Percentiles rank a stretch among this genome's conserved stretches.
phyloP scores from a whole-genome alignment of 2,888 invertebrate genomes.

The Pheosia tremula region DNA sequence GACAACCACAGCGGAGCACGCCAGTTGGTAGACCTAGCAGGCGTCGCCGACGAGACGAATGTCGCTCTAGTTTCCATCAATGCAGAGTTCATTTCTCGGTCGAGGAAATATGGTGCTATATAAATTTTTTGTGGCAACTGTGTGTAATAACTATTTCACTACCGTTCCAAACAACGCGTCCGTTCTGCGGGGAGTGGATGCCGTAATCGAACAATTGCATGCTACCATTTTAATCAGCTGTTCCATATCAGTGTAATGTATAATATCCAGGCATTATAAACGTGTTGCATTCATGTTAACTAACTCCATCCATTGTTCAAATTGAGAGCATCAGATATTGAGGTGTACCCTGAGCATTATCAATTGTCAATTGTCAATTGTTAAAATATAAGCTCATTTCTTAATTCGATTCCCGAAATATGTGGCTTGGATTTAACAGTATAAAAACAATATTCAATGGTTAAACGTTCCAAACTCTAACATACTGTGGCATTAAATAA shows the following conservation, averaged over 20 bases:
- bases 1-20: slow-evolving; percentile 66
- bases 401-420: no score
- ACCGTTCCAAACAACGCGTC: slow-evolving; percentile 69
- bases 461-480: no score
- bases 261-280: slow-evolving; percentile 9
- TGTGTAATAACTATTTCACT: slow-evolving; percentile 72
- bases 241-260: slow-evolving; percentile 15
- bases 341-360: no score
- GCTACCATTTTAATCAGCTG: slow-evolving; percentile 19
- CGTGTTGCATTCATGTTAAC: no score
- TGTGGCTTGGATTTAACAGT: background rate
- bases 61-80: slow-evolving; percentile 48
- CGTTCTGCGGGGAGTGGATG: slow-evolving; percentile 59
- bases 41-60: slow-evolving; percentile 39
- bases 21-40: slow-evolving; percentile 47
- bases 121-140: slow-evolving; percentile 54
- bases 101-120: slow-evolving; percentile 39
- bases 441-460: background rate
- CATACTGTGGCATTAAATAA: slow-evolving; percentile 52
- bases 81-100: slow-evolving; percentile 50
- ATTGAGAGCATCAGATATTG: no score
- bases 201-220: slow-evolving; percentile 57
- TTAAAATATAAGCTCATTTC: no score
- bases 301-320: no score
- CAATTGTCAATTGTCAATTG: no score